A percentile compares a stretch with the other conserved stretches of the same genome.
These are phyloP conservation scores for Drusus annulatus DNA, from an alignment of 1,140 invertebrate species.

Conservation along the genomic window DNA sequence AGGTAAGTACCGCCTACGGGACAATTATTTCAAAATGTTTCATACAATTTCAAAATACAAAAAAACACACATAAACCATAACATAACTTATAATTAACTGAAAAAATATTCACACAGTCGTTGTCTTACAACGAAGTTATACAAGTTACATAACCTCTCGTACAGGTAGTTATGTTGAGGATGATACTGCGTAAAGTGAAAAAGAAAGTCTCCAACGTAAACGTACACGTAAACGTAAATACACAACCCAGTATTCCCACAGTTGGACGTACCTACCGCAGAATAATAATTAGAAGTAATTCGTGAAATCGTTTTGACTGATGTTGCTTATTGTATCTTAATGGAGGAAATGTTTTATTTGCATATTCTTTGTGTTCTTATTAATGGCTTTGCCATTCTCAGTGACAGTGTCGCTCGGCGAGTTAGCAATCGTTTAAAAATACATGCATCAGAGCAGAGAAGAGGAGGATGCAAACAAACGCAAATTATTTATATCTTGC, in stretches of 20 bases:
- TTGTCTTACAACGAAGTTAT: conserved; percentile 2
- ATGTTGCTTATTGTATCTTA: not conserved
- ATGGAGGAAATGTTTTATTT: conserved; percentile 14
- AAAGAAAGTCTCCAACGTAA: conserved; percentile 25
- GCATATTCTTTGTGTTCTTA: not conserved
- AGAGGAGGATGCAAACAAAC: no score
- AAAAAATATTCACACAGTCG: conserved; percentile 28
- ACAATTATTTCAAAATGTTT: no score
- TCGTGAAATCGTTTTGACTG: conserved; percentile 28
- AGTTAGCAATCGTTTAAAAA: no score
- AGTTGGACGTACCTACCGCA: not conserved
- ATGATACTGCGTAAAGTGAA: conserved; percentile 39
- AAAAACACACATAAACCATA: no score
- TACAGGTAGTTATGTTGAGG: conserved; percentile 9
- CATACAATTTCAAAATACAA: no score
- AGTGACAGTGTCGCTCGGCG: not conserved
- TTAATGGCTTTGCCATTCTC: conserved; percentile 8
- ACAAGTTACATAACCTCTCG: conserved; percentile 3
- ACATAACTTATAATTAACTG: conserved; percentile 22
- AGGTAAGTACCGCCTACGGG: no score
- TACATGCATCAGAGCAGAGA: no score
- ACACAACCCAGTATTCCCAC: conserved; percentile 21
- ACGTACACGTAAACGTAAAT: not conserved
- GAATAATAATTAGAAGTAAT: not conserved
- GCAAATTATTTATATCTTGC: no score